A percentile compares a stretch with the other conserved stretches of the same genome.
Evolutionary conservation across 1,140 invertebrate species (phyloP).

Genomic region (Arion vulgaris): DNA sequence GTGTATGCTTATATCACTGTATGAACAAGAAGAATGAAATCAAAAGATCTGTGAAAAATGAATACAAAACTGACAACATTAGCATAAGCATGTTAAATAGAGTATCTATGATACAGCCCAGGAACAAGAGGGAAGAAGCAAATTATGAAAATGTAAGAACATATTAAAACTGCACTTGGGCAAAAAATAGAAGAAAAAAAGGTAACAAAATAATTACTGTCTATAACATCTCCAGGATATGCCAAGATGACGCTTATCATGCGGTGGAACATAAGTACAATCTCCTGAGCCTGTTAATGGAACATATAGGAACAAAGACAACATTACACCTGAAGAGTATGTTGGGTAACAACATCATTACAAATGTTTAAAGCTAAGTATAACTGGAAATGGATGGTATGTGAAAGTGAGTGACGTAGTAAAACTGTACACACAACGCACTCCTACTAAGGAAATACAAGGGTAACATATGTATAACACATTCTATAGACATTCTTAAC

Average conservation of each 20-base stretch:
- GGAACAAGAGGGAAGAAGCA: conserved; percentile 25
- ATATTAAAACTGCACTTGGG: conserved; percentile 12
- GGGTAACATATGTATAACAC: too few relatives aligned
- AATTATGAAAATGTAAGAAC: conserved; percentile 6
- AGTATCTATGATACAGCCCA: background rate
- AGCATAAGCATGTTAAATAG: background rate
- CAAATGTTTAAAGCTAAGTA: background rate
- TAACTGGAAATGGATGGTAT: background rate
- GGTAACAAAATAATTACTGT: conserved; percentile 38
- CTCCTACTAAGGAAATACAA: too few relatives aligned
- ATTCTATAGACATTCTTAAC: too few relatives aligned
- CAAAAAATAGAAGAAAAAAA: conserved; percentile 9
- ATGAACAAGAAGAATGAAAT: too few relatives aligned
- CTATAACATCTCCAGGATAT: conserved; percentile 38
- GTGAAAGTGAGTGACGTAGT: background rate
- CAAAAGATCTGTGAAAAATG: too few relatives aligned
- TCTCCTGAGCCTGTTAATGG: conserved; percentile 75
- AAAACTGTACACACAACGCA: too few relatives aligned
- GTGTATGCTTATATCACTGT: too few relatives aligned
- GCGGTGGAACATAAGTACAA: conserved; percentile 78
- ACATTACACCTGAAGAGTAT: conserved; percentile 40
- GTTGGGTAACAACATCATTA: conserved; percentile 17
- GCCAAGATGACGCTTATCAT: conserved; percentile 76
- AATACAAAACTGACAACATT: background rate
- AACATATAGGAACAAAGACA: conserved; percentile 45